Conservation (phyloP, 1,140 invertebrate species). For the Cydia amplana region DNA sequence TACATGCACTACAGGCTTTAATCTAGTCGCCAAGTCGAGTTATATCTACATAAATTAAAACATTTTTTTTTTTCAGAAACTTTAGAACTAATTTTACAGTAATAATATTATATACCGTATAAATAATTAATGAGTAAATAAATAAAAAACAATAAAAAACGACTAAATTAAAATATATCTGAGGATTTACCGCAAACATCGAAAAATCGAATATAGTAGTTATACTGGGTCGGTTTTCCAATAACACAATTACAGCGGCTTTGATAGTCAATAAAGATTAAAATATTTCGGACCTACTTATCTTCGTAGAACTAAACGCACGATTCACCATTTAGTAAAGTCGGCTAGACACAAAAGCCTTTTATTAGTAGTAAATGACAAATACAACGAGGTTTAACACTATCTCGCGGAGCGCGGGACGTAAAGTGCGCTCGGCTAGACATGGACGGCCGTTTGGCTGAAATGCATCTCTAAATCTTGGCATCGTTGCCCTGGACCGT, state of each 20-base stretch:
- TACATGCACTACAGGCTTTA: no score
- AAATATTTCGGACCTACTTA: not conserved
- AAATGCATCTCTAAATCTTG: slow-evolving; percentile 4
- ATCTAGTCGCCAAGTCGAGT: no score
- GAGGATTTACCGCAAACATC: no score
- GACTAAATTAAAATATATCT: no score
- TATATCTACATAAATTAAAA: no score
- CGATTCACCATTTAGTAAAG: not conserved
- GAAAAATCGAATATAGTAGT: no score
- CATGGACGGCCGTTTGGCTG: not conserved
- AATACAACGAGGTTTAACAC: slow-evolving; percentile 2
- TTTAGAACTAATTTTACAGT: no score
- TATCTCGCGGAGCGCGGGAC: not conserved
- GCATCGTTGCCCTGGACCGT: slow-evolving; percentile 4
- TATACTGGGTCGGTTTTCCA: no score
- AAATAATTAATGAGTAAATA: no score
- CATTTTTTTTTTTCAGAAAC: no score
- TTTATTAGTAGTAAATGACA: slow-evolving; percentile 9
- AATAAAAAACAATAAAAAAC: no score
- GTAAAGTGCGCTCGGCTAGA: slow-evolving; percentile 5
- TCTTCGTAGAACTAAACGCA: not conserved
- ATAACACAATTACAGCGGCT: not conserved
- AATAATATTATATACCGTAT: no score
- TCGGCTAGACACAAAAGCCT: not conserved
- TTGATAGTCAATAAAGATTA: not conserved